phyloP scores from a whole-genome alignment of 1,140 invertebrate genomes.

The Doryteuthis pealeii region DNA sequence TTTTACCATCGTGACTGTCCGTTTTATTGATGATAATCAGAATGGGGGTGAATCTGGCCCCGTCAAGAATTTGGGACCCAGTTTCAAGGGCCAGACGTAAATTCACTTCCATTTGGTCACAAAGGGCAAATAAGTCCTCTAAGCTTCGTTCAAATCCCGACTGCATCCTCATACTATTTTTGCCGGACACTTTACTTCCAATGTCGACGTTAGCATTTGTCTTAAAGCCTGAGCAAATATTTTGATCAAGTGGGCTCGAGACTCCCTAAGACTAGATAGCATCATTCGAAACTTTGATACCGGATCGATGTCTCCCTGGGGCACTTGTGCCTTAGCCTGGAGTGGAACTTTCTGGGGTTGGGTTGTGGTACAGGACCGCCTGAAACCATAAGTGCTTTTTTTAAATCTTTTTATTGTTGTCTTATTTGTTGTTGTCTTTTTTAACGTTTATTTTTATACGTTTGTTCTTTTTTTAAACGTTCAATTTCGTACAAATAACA shows the following conservation, averaged over 20 bases:
- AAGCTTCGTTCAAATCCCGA: slow-evolving; percentile 84
- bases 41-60: slow-evolving; percentile 77
- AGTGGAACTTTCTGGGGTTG: slow-evolving; percentile 15
- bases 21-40: slow-evolving; percentile 66
- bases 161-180: slow-evolving; percentile 72
- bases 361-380: slow-evolving; percentile 13
- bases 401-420: no score
- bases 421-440: no score
- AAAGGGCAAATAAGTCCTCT: slow-evolving; percentile 91
- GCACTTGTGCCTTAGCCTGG: slow-evolving; percentile 21
- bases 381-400: background rate
- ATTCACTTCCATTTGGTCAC: slow-evolving; percentile 91
- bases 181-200: slow-evolving; percentile 17
- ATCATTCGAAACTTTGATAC: slow-evolving; percentile 71
- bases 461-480: no score
- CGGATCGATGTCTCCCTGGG: slow-evolving; percentile 54
- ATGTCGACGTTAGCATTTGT: slow-evolving; percentile 20
- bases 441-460: no score
- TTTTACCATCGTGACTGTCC: slow-evolving; percentile 61
- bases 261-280: slow-evolving; percentile 77
- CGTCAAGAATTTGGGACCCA: slow-evolving; percentile 76
- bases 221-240: slow-evolving; percentile 14
- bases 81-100: slow-evolving; percentile 88
- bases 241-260: slow-evolving; percentile 63
- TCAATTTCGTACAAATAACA: no score